Conservation (phyloP, 2,888 invertebrate genomes). For the Clitarchus hookeri region DNA sequence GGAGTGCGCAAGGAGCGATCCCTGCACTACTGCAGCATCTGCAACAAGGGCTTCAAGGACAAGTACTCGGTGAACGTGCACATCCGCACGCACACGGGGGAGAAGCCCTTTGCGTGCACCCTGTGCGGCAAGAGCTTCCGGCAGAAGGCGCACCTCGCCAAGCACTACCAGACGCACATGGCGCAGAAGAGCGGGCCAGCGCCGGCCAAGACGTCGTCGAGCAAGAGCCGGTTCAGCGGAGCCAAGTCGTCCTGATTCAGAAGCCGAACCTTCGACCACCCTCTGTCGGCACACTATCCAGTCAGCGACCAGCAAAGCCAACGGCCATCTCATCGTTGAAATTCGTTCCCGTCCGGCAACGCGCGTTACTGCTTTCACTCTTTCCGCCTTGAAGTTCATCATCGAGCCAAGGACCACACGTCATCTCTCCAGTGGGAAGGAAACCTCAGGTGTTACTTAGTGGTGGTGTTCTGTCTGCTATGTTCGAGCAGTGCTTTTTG, state of each 20-base stretch:
- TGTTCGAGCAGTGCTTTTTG: background rate
- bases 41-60: slow-evolving; percentile 92
- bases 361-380: background rate
- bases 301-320: too few relatives aligned
- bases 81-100: slow-evolving; percentile 96
- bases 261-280: background rate
- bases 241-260: background rate
- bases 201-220: slow-evolving; percentile 5
- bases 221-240: slow-evolving; percentile 17
- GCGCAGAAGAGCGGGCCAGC: slow-evolving; percentile 71
- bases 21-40: slow-evolving; percentile 90
- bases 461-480: background rate
- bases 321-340: too few relatives aligned
- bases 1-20: slow-evolving; percentile 84
- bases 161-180: slow-evolving; percentile 92
- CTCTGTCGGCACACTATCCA: too few relatives aligned
- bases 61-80: slow-evolving; percentile 98
- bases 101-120: slow-evolving; percentile 95
- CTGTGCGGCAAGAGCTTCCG: slow-evolving; percentile 92
- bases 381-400: background rate
- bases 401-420: background rate
- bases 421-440: background rate
- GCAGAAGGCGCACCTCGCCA: slow-evolving; percentile 89
- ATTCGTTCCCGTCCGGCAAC: too few relatives aligned
- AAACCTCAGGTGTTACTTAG: background rate